A percentile compares a stretch with the other conserved stretches of the same genome.
Conservation (phyloP, 2,113 vertebrate genomes). For the Gobiocypris rarus region DNA sequence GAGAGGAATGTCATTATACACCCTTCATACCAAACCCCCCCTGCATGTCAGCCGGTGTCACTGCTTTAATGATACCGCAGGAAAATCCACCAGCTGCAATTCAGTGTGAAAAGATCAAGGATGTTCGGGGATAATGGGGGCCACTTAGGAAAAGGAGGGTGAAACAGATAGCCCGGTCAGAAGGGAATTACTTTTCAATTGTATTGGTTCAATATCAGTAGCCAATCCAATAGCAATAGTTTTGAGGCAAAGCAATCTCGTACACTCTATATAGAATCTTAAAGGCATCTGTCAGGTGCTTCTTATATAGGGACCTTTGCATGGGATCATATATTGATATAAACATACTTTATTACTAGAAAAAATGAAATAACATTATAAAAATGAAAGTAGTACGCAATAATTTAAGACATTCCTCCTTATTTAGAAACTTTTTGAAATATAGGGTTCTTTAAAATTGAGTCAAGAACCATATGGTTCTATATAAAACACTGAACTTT, state of each 20-base stretch:
- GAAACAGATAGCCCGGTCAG: conserved; percentile 64
- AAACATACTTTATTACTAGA: too few species aligned
- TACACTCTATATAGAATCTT: background rate
- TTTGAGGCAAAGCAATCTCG: background rate
- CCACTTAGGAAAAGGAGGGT: conserved; percentile 55
- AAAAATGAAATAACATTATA: too few species aligned
- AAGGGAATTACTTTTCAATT: conserved; percentile 71
- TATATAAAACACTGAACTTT: too few species aligned
- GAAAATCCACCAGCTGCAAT: conserved; percentile 72
- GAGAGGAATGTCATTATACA: conserved; percentile 82
- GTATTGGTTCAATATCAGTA: conserved; percentile 64
- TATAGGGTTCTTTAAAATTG: too few species aligned
- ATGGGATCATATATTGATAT: too few species aligned
- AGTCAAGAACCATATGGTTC: too few species aligned
- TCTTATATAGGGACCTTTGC: too few species aligned
- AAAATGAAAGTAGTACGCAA: too few species aligned
- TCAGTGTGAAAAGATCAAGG: conserved; percentile 76
- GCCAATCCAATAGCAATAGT: conserved; percentile 18
- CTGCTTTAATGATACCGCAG: conserved; percentile 75
- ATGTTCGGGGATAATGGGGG: conserved; percentile 67
- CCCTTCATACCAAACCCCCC: conserved; percentile 59
- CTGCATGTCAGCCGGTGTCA: conserved; percentile 63
- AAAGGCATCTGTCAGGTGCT: too few species aligned
- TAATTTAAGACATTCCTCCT: too few species aligned
- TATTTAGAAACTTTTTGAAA: too few species aligned